Evolutionary conservation across 2,888 invertebrate genomes (phyloP).

Genomic region (Apodemia duryi): DNA sequence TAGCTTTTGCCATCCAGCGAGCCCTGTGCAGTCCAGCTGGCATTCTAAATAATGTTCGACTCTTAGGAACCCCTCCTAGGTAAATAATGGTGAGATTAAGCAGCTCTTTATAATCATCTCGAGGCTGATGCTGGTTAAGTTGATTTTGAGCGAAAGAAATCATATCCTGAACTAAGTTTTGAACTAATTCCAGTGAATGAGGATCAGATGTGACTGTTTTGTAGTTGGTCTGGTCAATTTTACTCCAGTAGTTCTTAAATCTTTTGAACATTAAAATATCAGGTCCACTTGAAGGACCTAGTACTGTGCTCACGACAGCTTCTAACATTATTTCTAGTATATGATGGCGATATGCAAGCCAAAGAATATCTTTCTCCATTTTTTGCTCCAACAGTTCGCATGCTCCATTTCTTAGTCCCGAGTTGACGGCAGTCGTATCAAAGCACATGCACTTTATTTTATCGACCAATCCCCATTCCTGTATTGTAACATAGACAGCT

Average conservation of each 20-base stretch:
- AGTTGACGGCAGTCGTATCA: no score
- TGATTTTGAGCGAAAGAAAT: neutral
- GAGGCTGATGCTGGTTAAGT: neutral
- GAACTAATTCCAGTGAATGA: neutral
- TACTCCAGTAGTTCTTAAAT: neutral
- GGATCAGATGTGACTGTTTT: neutral
- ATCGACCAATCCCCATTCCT: no score
- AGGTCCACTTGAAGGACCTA: neutral
- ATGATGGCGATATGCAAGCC: no score
- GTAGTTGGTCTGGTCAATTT: neutral
- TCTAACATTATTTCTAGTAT: no score
- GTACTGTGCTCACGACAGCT: slow-evolving; percentile 21
- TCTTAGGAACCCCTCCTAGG: neutral
- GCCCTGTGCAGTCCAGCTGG: neutral
- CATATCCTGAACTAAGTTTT: neutral
- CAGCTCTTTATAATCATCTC: neutral
- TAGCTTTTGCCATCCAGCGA: neutral
- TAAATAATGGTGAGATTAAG: neutral
- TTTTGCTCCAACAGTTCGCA: no score
- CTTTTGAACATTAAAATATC: neutral
- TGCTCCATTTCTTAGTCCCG: no score
- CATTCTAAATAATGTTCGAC: neutral
- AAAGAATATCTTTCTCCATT: no score
- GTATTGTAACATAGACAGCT: no score
- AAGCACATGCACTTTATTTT: no score